These are phyloP conservation scores for Sorex fumeus DNA, from an alignment of 2,113 vertebrate species.

Conservation along the genomic window DNA sequence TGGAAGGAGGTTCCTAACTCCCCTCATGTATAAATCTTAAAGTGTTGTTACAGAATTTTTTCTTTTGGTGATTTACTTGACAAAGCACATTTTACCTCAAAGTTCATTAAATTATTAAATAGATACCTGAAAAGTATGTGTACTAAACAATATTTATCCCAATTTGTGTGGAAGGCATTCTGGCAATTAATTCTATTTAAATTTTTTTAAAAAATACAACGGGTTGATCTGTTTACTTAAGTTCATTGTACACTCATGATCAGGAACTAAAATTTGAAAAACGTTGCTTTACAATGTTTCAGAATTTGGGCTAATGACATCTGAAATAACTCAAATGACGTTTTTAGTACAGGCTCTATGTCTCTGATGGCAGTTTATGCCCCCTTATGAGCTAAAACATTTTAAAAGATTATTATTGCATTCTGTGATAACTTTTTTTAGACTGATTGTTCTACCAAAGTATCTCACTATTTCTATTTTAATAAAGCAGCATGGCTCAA, in stretches of 20 bases:
- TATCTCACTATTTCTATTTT: neutral
- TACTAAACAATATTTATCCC: neutral
- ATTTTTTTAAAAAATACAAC: neutral
- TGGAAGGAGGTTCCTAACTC: neutral
- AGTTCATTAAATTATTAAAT: neutral
- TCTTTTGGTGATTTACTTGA: neutral
- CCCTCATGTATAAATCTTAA: neutral
- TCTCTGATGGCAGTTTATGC: neutral
- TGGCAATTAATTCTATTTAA: neutral
- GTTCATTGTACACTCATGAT: neutral
- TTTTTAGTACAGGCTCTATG: neutral
- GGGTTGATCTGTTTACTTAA: neutral
- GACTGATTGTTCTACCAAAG: neutral
- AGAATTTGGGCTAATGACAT: neutral
- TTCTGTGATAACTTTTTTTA: neutral
- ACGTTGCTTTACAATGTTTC: neutral
- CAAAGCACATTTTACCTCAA: neutral
- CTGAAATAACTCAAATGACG: neutral
- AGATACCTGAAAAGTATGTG: constrained; percentile 4
- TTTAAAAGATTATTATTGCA: neutral
- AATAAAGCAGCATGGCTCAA: neutral
- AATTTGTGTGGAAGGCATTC: neutral
- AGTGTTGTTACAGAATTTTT: neutral
- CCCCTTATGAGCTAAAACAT: neutral
- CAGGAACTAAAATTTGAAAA: constrained; percentile 8